A percentile compares a stretch with the other conserved stretches of the same genome.
Conservation (phyloP, 2,888 invertebrate species). For the Pecten maximus region DNA sequence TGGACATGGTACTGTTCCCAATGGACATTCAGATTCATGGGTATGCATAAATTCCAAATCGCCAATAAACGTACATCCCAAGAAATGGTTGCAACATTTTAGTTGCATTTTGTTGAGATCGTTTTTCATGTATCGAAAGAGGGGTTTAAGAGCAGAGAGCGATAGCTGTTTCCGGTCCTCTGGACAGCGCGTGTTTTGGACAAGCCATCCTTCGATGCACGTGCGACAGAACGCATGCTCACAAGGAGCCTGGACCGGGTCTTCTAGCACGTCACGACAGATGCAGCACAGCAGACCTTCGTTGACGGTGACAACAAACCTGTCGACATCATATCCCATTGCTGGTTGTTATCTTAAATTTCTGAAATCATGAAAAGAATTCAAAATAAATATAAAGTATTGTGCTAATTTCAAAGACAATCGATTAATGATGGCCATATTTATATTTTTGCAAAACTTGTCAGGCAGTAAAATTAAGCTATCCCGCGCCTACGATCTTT, state of each 20-base stretch:
- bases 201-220: constrained; percentile 77
- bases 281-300: constrained; percentile 77
- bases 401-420: too few relatives aligned
- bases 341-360: neutral
- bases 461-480: too few relatives aligned
- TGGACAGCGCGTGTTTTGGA: constrained; percentile 74
- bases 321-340: constrained; percentile 76
- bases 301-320: constrained; percentile 70
- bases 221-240: constrained; percentile 77
- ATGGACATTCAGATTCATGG: constrained; percentile 69
- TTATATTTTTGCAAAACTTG: too few relatives aligned
- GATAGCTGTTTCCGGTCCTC: constrained; percentile 72
- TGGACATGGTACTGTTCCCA: constrained; percentile 65
- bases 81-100: constrained; percentile 64
- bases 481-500: too few relatives aligned
- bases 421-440: too few relatives aligned
- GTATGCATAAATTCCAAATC: constrained; percentile 65
- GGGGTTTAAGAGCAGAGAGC: constrained; percentile 63
- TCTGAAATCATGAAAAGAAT: neutral
- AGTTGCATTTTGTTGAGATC: constrained; percentile 70
- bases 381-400: too few relatives aligned
- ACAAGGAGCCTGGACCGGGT: constrained; percentile 77
- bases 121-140: constrained; percentile 76
- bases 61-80: constrained; percentile 68
- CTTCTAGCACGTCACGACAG: constrained; percentile 76